Percentiles rank a stretch among this genome's conserved stretches.
These are phyloP conservation scores for Sebastes itinus DNA, from an alignment of 2,797 vertebrate species.

Conservation along the genomic window DNA sequence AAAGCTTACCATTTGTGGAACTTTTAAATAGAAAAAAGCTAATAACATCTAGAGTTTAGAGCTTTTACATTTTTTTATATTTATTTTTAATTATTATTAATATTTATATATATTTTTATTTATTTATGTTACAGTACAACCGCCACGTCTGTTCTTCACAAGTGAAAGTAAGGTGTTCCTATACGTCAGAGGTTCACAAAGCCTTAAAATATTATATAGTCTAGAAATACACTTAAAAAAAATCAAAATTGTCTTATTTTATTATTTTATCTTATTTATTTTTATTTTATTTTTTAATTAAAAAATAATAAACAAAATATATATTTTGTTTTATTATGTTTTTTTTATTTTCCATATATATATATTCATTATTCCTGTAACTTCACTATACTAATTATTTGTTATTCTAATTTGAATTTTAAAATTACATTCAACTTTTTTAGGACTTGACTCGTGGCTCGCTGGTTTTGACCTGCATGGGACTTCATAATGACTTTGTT, in stretches of 20 bases:
- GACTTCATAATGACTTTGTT: neutral
- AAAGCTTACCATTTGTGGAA: neutral
- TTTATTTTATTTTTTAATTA: too few relatives aligned
- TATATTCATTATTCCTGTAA: neutral
- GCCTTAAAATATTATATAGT: neutral
- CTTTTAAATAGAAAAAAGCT: too few relatives aligned
- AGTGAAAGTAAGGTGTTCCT: neutral
- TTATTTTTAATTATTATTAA: neutral
- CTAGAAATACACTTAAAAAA: neutral
- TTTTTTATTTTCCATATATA: too few relatives aligned
- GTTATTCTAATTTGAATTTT: neutral
- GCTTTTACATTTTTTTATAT: too few relatives aligned
- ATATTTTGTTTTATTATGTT: too few relatives aligned
- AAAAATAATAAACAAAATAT: too few relatives aligned
- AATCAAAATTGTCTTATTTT: too few relatives aligned
- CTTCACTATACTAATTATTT: neutral
- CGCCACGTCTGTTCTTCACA: neutral
- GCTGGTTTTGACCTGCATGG: neutral
- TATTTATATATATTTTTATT: too few relatives aligned
- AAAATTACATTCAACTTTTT: neutral
- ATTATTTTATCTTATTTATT: too few relatives aligned
- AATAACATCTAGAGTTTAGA: too few relatives aligned
- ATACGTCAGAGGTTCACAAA: neutral
- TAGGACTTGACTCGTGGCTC: neutral
- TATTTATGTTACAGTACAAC: neutral